These are phyloP conservation scores for Parthenolecanium corni DNA, from an alignment of 2,888 invertebrate genomes.

Conservation along the genomic window DNA sequence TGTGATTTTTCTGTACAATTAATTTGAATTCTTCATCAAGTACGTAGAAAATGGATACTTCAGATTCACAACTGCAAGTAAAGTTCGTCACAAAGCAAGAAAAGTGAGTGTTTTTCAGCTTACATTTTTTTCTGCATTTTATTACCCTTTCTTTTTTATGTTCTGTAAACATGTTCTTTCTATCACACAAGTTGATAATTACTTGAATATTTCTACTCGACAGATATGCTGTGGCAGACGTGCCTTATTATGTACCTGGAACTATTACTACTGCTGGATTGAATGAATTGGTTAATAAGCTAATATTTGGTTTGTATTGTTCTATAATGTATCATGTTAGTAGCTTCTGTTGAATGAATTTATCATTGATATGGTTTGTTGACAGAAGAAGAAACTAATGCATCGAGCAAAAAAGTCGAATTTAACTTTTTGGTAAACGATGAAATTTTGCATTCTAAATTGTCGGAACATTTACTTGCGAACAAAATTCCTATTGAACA, in stretches of 20 bases:
- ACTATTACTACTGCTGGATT: constrained; percentile 56
- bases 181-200: neutral
- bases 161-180: neutral
- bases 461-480: constrained; percentile 64
- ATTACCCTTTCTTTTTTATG: neutral
- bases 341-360: neutral
- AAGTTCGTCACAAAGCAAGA: constrained; percentile 68
- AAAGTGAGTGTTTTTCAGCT: constrained; percentile 50
- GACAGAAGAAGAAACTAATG: constrained; percentile 7
- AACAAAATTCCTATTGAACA: constrained; percentile 68
- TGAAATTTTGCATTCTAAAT: constrained; percentile 61
- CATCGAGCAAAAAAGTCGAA: constrained; percentile 41
- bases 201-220: constrained; percentile 35
- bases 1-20: too few species aligned
- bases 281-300: constrained; percentile 65
- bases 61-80: constrained; percentile 53
- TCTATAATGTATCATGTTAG: neutral
- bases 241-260: constrained; percentile 69
- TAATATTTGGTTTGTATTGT: constrained; percentile 48
- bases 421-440: constrained; percentile 82
- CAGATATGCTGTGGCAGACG: constrained; percentile 79
- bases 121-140: neutral
- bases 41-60: neutral
- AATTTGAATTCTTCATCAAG: too few species aligned
- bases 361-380: constrained; percentile 8